Evolutionary conservation across 1,140 invertebrate species (phyloP).

Genomic region (Drosophila mauritiana): DNA sequence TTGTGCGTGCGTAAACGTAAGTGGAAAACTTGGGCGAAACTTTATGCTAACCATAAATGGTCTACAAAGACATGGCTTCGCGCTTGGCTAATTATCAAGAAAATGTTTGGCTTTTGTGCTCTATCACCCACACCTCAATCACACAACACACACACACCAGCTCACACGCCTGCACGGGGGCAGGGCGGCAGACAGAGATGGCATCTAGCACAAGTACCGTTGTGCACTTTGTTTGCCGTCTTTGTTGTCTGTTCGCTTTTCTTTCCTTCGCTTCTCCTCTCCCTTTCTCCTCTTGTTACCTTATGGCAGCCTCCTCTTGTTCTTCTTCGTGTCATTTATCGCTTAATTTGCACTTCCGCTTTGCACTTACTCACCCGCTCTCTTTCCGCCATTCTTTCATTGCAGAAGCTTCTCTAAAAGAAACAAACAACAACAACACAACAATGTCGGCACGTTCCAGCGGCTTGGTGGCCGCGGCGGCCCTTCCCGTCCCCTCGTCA

Average conservation of each 20-base stretch:
- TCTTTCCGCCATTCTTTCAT: constrained; percentile 20
- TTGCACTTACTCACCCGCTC: constrained; percentile 17
- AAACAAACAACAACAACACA: constrained; percentile 6
- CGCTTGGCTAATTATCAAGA: constrained; percentile 72
- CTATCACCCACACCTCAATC: constrained; percentile 19
- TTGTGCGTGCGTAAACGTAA: constrained; percentile 37
- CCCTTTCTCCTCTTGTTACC: constrained; percentile 21
- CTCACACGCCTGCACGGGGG: neutral
- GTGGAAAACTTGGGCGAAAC: constrained; percentile 41
- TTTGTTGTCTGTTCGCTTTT: constrained; percentile 68
- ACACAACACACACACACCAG: neutral
- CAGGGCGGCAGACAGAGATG: constrained; percentile 27
- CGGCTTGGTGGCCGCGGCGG: constrained; percentile 34
- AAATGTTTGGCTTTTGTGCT: constrained; percentile 61
- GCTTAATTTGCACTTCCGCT: constrained; percentile 71
- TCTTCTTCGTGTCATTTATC: constrained; percentile 50
- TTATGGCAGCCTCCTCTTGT: constrained; percentile 46
- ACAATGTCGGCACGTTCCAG: constrained; percentile 72
- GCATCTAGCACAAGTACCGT: constrained; percentile 56
- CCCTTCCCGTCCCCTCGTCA: constrained; percentile 22
- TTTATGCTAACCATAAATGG: constrained; percentile 30
- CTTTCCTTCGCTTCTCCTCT: constrained; percentile 9
- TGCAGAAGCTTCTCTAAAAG: constrained; percentile 26
- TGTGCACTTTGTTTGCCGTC: constrained; percentile 54
- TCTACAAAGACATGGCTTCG: constrained; percentile 53